Base-by-base conservation (phyloP, 2,888 invertebrate species). In the Leptura quadrifasciata region DNA sequence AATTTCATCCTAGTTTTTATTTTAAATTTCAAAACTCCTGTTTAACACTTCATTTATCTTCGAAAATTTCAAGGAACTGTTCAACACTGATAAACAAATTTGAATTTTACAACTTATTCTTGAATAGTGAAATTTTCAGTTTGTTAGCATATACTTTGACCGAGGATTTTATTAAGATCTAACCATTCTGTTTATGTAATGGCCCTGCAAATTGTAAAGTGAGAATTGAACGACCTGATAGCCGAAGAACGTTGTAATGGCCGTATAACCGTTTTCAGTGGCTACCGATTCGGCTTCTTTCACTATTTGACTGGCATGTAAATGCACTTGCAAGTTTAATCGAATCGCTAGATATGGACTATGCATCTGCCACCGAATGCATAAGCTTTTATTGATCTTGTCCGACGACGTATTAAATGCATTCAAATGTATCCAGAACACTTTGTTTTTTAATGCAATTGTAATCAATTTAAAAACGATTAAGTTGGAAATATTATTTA, bases 201-300 rank as follows among this genome's bases (percentile, higher is more conserved):
- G 78, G 78, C 78, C 73, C 54, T 72, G 73, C 79, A 80, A 80
- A 83, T 83, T 84, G 84, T 82, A 81, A 82, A 83, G 84, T 83
- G 84, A 78, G 82, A 84, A 83, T 82, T 79, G 84, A 84, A 84
- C 82, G 81, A 80, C 79, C 81, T 82, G 84, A 84, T 84, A 84
- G 81, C 74, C 78, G 80, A 82, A 81, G 81, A 81, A 82, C 80
- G 70, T 80, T 83, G 57, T 76, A 79, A 79, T 72, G 73, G 75
- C 39, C 63, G 75, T 24, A 76, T 78, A 78, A 78, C 84, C 81
- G 80, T 83, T 82, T 80, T 75, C 65, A 81, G 78, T 65, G 78
- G 77, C 79, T 76, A 73, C 65, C 67, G 72, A 76, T 68, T 76
- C 68, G 57, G 71, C 73, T 77, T 75, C 76, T 74, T 77, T 77